Evolutionary conservation across 2,888 invertebrate genomes (phyloP).

Genomic region (Leptinotarsa peninsularis): DNA sequence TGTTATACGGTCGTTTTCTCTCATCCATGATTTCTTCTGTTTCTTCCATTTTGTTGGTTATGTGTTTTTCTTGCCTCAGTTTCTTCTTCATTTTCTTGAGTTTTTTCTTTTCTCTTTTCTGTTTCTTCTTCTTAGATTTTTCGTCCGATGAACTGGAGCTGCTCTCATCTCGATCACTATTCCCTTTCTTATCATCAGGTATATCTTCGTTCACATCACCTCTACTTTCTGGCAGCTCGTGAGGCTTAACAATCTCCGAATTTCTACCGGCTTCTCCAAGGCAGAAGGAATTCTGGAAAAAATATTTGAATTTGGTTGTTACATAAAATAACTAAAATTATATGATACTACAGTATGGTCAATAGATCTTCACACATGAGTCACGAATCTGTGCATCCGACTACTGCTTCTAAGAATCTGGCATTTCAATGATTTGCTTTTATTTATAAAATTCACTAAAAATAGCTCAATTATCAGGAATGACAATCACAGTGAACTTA

Average conservation of each 20-base stretch:
- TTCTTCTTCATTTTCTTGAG: conserved; percentile 63
- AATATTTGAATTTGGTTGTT: conserved; percentile 25
- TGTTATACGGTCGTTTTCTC: conserved; percentile 92
- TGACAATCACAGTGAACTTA: too few species aligned
- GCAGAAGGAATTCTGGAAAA: conserved; percentile 83
- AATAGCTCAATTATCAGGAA: too few species aligned
- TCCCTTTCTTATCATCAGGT: conserved; percentile 34
- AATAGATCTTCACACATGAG: too few species aligned
- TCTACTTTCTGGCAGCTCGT: conserved; percentile 38
- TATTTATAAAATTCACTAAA: too few species aligned
- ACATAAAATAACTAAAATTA: too few species aligned
- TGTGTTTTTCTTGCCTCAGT: conserved; percentile 67
- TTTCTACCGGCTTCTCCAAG: conserved; percentile 79
- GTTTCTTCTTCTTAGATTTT: conserved; percentile 54
- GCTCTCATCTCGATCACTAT: conserved; percentile 45
- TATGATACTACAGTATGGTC: too few species aligned
- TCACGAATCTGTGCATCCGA: too few species aligned
- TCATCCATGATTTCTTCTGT: conserved; percentile 78
- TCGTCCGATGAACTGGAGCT: conserved; percentile 44
- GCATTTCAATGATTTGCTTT: too few species aligned
- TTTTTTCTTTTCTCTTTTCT: conserved; percentile 62
- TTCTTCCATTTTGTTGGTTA: conserved; percentile 13
- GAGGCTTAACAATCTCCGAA: conserved; percentile 37
- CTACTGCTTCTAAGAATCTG: too few species aligned
- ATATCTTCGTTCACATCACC: conserved; percentile 53